Evolutionary conservation across 2,888 invertebrate species (phyloP).

Genomic region (Cordilura impudica): DNA sequence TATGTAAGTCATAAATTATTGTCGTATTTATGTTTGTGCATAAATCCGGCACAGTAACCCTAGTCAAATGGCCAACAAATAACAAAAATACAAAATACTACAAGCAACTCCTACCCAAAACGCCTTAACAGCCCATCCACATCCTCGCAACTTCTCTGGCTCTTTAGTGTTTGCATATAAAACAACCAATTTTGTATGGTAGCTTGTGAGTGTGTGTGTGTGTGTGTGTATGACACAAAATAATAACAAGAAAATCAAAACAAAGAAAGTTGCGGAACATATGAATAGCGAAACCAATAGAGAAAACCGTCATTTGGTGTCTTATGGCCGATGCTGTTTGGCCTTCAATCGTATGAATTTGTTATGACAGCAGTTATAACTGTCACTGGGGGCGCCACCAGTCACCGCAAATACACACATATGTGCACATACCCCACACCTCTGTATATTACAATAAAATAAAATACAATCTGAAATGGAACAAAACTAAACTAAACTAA

Average conservation of each 20-base stretch:
- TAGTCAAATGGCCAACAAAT: conserved; percentile 42
- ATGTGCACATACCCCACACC: conserved; percentile 5
- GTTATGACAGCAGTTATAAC: conserved; percentile 75
- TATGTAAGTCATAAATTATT: conserved; percentile 64
- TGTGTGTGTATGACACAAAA: too few species aligned
- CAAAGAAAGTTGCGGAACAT: neutral
- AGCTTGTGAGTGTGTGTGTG: neutral
- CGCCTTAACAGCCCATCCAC: neutral
- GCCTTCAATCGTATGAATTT: conserved; percentile 69
- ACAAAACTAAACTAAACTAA: conserved; percentile 7
- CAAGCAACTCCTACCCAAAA: conserved; percentile 23
- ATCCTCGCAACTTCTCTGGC: neutral
- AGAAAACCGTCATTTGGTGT: conserved; percentile 20
- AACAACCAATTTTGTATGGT: neutral
- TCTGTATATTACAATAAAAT: neutral
- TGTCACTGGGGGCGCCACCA: conserved; percentile 63
- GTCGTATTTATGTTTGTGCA: conserved; percentile 61
- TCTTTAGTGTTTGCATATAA: neutral
- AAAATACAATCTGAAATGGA: neutral
- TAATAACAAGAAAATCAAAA: conserved; percentile 1
- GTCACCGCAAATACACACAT: conserved; percentile 31
- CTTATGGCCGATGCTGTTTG: conserved; percentile 39
- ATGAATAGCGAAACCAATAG: neutral
- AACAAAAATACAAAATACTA: conserved; percentile 13
- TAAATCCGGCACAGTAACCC: conserved; percentile 57